A percentile compares a stretch with the other conserved stretches of the same genome.
These are phyloP conservation scores for Pocillopora verrucosa DNA, from an alignment of 64 coral and sea anemone genomes.

Conservation along the genomic window DNA sequence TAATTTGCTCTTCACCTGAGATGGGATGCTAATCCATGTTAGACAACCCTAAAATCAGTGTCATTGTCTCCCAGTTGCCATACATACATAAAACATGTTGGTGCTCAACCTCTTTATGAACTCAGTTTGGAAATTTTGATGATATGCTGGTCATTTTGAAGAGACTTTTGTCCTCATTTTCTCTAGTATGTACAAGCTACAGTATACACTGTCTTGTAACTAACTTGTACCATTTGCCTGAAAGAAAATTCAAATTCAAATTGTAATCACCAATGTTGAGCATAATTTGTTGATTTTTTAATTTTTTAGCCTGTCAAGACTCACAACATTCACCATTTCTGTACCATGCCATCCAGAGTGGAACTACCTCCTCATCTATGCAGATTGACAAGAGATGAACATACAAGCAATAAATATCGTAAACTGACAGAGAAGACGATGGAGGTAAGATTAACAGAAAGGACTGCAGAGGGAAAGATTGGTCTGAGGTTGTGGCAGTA, in stretches of 20 bases:
- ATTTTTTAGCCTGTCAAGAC: neutral
- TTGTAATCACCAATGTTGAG: no score
- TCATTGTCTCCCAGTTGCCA: no score
- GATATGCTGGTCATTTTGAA: no score
- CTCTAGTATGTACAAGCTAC: no score
- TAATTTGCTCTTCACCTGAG: neutral
- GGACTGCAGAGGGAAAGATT: neutral
- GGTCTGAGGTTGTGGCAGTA: no score
- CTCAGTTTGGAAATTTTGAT: no score
- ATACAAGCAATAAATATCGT: slow-evolving; percentile 70
- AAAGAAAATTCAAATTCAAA: no score
- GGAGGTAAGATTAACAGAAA: neutral
- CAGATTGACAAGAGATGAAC: slow-evolving; percentile 76
- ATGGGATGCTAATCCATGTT: neutral
- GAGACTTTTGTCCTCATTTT: no score
- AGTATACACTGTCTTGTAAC: neutral
- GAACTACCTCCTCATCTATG: slow-evolving; percentile 77
- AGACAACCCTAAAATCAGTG: no score
- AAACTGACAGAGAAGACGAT: slow-evolving; percentile 24
- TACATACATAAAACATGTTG: no score
- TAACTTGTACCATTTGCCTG: neutral
- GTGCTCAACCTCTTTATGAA: no score
- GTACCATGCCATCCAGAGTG: slow-evolving; percentile 63
- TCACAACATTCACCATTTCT: slow-evolving; percentile 96
- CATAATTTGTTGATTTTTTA: neutral